Evolutionary conservation across 2,113 vertebrate species (phyloP).

Genomic region (Sinocyclocheilus anophthalmus): DNA sequence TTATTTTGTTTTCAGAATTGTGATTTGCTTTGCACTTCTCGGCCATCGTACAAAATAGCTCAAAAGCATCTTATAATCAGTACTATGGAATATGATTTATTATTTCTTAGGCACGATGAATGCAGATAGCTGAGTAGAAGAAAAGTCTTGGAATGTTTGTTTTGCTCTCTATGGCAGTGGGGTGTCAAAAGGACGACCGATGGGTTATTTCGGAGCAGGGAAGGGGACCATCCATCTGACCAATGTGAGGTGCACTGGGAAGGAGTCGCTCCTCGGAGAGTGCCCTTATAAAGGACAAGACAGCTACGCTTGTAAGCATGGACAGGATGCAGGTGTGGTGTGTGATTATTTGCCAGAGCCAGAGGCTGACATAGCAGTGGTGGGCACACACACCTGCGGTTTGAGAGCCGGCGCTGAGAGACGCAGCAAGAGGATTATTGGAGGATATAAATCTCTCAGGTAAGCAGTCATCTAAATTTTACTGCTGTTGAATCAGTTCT

Average conservation of each 20-base stretch:
- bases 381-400: constrained; percentile 70
- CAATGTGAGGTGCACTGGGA: constrained; percentile 84
- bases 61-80: background rate
- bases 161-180: constrained; percentile 73
- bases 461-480: constrained; percentile 41
- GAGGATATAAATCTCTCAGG: constrained; percentile 74
- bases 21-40: no score
- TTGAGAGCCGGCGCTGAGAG: constrained; percentile 71
- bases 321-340: constrained; percentile 81
- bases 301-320: constrained; percentile 78
- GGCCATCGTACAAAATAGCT: background rate
- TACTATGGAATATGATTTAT: background rate
- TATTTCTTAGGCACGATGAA: background rate
- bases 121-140: background rate
- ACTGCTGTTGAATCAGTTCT: background rate
- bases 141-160: background rate
- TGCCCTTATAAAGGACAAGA: constrained; percentile 72
- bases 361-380: constrained; percentile 18
- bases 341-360: constrained; percentile 77
- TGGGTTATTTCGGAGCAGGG: constrained; percentile 81
- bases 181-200: constrained; percentile 74
- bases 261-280: constrained; percentile 82
- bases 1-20: no score
- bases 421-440: constrained; percentile 77
- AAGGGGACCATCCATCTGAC: constrained; percentile 83